A percentile compares a stretch with the other conserved stretches of the same genome.
These are phyloP conservation scores for Drosophila fuyamai DNA, from an alignment of 1,140 invertebrate genomes.

Conservation along the genomic window DNA sequence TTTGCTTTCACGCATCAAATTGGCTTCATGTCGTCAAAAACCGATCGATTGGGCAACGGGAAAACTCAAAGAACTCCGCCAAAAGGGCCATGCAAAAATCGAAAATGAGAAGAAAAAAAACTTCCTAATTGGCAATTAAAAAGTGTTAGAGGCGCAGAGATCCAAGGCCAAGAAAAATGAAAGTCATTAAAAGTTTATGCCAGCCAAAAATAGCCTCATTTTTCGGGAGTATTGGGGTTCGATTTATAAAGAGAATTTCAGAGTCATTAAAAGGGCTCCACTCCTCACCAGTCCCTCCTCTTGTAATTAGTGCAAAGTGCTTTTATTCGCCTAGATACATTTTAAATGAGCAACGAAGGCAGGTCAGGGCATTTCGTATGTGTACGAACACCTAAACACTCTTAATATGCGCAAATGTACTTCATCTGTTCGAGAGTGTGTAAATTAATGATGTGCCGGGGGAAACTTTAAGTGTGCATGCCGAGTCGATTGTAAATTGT, in stretches of 20 bases:
- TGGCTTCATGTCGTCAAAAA: conserved; percentile 33
- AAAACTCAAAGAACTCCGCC: not conserved
- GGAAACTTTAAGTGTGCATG: conserved; percentile 38
- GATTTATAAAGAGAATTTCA: conserved; percentile 26
- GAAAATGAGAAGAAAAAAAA: conserved; percentile 49
- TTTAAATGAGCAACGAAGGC: conserved; percentile 42
- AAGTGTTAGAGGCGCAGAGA: conserved; percentile 51
- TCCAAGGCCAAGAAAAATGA: conserved; percentile 16
- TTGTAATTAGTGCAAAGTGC: conserved; percentile 56
- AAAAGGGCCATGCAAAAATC: conserved; percentile 39
- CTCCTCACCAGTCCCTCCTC: not conserved
- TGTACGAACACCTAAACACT: not conserved
- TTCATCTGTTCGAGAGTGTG: conserved; percentile 2
- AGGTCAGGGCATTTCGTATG: not conserved
- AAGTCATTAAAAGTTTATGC: conserved; percentile 61
- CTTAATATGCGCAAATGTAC: conserved; percentile 6
- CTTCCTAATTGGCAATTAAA: conserved; percentile 80
- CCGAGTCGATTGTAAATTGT: conserved; percentile 66
- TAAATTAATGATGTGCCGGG: conserved; percentile 70
- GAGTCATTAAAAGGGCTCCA: conserved; percentile 4
- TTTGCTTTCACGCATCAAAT: conserved; percentile 61
- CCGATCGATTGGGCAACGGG: conserved; percentile 53
- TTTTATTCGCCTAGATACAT: conserved; percentile 49
- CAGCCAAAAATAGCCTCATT: conserved; percentile 20
- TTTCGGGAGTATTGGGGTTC: not conserved